Evolutionary conservation across 2,797 vertebrate species (phyloP).

Genomic region (Apogon talboti): DNA sequence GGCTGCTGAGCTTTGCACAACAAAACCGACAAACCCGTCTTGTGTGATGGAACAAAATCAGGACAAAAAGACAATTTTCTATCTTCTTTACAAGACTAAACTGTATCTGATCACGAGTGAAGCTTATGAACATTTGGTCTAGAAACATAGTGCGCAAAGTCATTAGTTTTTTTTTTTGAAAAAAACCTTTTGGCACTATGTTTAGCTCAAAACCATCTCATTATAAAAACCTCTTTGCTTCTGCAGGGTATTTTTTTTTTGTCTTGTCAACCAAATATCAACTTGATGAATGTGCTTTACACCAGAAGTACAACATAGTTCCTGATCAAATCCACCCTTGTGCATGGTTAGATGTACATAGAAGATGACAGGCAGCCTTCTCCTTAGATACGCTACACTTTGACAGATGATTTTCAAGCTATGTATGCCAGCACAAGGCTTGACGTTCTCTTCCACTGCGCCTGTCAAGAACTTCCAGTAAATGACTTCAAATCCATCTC

Average conservation of each 20-base stretch:
- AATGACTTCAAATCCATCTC: conserved; percentile 86
- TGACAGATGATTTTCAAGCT: conserved; percentile 88
- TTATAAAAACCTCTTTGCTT: conserved; percentile 49
- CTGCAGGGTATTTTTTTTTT: conserved; percentile 26
- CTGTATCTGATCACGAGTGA: conserved; percentile 14
- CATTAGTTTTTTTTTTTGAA: conserved; percentile 14
- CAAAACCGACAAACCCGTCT: conserved; percentile 59
- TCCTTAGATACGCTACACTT: conserved; percentile 86
- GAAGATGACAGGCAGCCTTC: conserved; percentile 87
- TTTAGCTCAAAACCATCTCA: conserved; percentile 50
- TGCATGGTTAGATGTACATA: conserved; percentile 83
- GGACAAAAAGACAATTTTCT: conserved; percentile 14
- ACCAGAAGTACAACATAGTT: conserved; percentile 60
- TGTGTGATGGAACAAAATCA: conserved; percentile 32
- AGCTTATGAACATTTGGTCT: conserved; percentile 33
- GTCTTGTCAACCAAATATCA: conserved; percentile 69
- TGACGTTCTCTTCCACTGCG: conserved; percentile 75
- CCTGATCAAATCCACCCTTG: conserved; percentile 84
- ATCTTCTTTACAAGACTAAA: conserved; percentile 23
- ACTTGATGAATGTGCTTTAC: conserved; percentile 73
- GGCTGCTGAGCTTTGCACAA: conserved; percentile 82
- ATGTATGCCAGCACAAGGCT: conserved; percentile 74
- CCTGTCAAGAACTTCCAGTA: conserved; percentile 83
- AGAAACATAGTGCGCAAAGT: conserved; percentile 32
- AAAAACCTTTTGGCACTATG: conserved; percentile 23